Evolutionary conservation across 2,113 vertebrate species (phyloP), one percentile per base, ranked within the genome.

Genomic region (Columbina picui): DNA sequence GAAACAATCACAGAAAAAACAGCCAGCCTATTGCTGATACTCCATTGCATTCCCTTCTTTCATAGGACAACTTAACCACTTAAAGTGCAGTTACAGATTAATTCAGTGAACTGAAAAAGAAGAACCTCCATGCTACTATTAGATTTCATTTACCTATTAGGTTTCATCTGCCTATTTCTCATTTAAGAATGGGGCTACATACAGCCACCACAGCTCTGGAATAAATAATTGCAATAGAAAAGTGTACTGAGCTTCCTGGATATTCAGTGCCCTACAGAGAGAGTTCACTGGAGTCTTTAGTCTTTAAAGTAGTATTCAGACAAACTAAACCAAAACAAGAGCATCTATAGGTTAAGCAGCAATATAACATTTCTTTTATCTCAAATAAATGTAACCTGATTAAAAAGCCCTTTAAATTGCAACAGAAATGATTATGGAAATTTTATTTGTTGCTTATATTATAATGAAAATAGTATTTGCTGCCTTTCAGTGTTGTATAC

Each of bases 71-170:
- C 22, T 61, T 29, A 50, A 65, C 67, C 53, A 25, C 59, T 41
- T 34, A 53, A 64, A 89, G 56, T 27, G 63, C 41, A 29, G 12
- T 49, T 10, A 34, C 18, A 79, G 47, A 5, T 2, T 61, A 67
- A 29, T 18, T 52, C 89, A 68, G 60, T 59, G 52, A 78, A 71
- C 16, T 53, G 84, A 14, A 41, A 91, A 94, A 59, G 1, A 50
- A 67, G 2, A 50, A 67, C n/a, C 59, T 41, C n/a, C 47, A 17
- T 0, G 0, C n/a, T 81, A n/a, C 55, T 65, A 68, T 71, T 41
- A 75, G 75, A 74, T 70, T 85, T 84, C 45, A 74, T 68, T 34
- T 41, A 8, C 18, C n/a, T 56, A 47, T 60, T 39, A 56, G 17
- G 57, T 89, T 92, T 82, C 77, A 47, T 60, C 20, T 87, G 60